Evolutionary conservation across 2,888 invertebrate genomes (phyloP), one percentile per base, ranked within the genome.

Genomic region (Himalopsyche japonica): DNA sequence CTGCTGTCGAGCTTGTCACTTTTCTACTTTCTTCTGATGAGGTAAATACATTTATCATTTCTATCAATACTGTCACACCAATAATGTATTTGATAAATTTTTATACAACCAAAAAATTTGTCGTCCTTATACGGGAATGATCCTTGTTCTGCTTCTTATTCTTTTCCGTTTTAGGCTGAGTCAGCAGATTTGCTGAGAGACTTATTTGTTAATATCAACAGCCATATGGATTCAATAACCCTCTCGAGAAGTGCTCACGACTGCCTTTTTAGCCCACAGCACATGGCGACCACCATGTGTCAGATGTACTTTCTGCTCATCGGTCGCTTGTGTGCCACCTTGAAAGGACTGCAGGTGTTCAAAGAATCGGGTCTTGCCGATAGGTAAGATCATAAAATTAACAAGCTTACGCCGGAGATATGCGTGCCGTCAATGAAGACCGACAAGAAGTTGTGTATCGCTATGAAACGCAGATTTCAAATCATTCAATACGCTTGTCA

Each of bases 271-370:
- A 97, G 97, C 90, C 98, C 98, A 0, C 95, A 96, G 88, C 96
- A 96, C 89, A 95, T 98, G 94, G 94, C 95, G 88, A 97, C 95
- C 88, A 97, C 98, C 0, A 96, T 97, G 92, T 97, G 97, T 89
- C 98, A 98, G 90, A 96, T 96, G 92, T 99, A 98, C 92, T 99
- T 99, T 91, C 93, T 99, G 76, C 97, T 98, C 89, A 94, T 98
- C 86, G 98, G 98, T 0, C 95, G 97, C 88, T 93, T 98, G 88
- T 95, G 96, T 88, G 95, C 96, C 87, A 93, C 94, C 8, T 93
- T 93, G 81, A 92, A 93, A 77, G 97, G 97, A 1, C 91, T 95
- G 70, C 93, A 92, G 87, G 93, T 96, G 81, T 93, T 98, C 79
- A 95, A 96, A 87, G 94, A 94, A 88, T 94, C 95, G 77, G 94